A percentile compares a stretch with the other conserved stretches of the same genome.
phyloP scores from a whole-genome alignment of 2,888 invertebrate species.

The Drosophila histrio region DNA sequence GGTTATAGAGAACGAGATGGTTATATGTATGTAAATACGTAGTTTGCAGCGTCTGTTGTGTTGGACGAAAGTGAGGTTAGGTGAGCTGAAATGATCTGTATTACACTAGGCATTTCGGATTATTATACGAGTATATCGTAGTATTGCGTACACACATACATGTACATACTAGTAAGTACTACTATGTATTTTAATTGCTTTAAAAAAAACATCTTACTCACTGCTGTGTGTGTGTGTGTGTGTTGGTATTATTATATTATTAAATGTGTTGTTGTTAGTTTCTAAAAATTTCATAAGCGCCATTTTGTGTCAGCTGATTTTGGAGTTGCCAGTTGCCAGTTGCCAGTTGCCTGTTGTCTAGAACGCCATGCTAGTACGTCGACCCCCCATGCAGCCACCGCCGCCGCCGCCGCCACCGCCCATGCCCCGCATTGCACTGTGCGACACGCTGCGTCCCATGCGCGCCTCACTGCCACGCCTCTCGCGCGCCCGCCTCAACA shows the following conservation, averaged over 20 bases:
- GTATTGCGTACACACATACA: neutral
- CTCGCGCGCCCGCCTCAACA: constrained; percentile 83
- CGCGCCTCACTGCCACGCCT: constrained; percentile 83
- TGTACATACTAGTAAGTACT: neutral
- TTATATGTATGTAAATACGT: too few species aligned
- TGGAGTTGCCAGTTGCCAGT: neutral
- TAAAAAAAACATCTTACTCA: constrained; percentile 40
- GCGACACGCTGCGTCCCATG: constrained; percentile 84
- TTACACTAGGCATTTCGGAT: constrained; percentile 18
- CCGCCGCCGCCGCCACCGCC: constrained; percentile 64
- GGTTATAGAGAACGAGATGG: neutral
- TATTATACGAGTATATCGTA: too few species aligned
- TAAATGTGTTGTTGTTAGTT: constrained; percentile 9
- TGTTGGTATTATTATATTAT: neutral
- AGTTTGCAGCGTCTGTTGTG: neutral
- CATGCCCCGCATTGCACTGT: constrained; percentile 75
- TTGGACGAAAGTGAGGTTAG: neutral
- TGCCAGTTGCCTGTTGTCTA: constrained; percentile 39
- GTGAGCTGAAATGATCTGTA: constrained; percentile 1
- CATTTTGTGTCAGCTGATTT: constrained; percentile 65
- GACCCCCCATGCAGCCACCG: constrained; percentile 72
- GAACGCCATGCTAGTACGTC: constrained; percentile 84
- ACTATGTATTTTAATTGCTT: neutral
- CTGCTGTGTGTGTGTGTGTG: constrained; percentile 12
- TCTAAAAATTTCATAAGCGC: constrained; percentile 72